These are phyloP conservation scores for Apus apus DNA, from an alignment of 2,113 vertebrate species.

Conservation along the genomic window DNA sequence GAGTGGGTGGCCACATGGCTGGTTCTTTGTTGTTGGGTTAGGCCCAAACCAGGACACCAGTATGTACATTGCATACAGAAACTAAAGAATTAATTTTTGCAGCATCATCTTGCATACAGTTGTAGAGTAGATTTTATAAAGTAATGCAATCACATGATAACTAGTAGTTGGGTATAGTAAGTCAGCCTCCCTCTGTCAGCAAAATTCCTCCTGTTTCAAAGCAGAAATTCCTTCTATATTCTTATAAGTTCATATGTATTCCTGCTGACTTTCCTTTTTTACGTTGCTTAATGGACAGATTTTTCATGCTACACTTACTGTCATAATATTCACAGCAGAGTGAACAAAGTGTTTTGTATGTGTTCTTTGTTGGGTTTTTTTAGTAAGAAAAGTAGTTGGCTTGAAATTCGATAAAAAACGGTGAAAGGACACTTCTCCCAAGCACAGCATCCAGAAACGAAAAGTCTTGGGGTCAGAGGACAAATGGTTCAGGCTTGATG, in stretches of 20 bases:
- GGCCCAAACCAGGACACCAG: neutral
- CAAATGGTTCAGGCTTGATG: neutral
- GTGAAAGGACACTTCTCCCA: conserved; percentile 25
- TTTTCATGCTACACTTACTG: neutral
- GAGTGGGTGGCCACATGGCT: too few species aligned
- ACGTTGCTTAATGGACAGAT: conserved; percentile 36
- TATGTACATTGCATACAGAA: neutral
- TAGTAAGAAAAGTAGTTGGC: neutral
- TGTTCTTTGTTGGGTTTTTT: neutral
- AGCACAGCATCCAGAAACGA: neutral
- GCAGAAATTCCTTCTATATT: conserved; percentile 43
- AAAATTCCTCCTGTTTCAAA: conserved; percentile 13
- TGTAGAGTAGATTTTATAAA: neutral
- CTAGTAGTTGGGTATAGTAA: neutral
- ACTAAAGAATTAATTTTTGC: neutral
- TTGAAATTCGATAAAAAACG: conserved; percentile 53
- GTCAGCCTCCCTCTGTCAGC: neutral
- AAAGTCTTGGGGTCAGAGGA: conserved; percentile 38
- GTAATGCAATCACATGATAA: neutral
- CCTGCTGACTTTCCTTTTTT: neutral
- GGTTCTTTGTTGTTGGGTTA: too few species aligned
- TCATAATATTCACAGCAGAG: neutral
- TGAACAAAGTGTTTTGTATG: neutral
- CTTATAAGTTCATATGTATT: conserved; percentile 1
- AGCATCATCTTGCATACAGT: neutral